Conservation (phyloP, 2,888 invertebrate species). For the Alentia gelatinosa region DNA sequence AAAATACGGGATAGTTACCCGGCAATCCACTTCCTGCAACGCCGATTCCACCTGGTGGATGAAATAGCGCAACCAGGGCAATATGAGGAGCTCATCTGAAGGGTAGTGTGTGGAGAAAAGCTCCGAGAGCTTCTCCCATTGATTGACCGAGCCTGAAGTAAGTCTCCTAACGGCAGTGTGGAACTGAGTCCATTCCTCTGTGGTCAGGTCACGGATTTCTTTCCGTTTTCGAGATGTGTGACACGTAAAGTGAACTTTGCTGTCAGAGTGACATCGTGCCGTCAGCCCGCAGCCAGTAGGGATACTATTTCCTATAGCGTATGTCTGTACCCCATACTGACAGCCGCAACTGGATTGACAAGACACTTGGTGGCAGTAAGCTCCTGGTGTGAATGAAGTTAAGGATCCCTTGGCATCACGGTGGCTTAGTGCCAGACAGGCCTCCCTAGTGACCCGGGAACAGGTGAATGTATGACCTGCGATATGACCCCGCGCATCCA, state of each 20-base stretch:
- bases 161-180: conserved; percentile 74
- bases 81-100: conserved; percentile 71
- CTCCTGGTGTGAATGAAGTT: conserved; percentile 56
- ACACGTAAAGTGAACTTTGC: conserved; percentile 57
- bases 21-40: conserved; percentile 74
- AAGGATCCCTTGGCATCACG: background rate
- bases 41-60: conserved; percentile 73
- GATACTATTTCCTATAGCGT: conserved; percentile 56
- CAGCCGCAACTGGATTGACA: conserved; percentile 76
- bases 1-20: conserved; percentile 78
- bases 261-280: background rate
- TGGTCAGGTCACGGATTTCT: conserved; percentile 75
- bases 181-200: conserved; percentile 72
- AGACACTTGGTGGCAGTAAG: conserved; percentile 71
- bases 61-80: conserved; percentile 78
- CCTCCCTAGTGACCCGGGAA: background rate
- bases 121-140: conserved; percentile 73
- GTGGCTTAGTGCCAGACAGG: background rate
- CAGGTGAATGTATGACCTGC: conserved; percentile 6
- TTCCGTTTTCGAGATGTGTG: conserved; percentile 68
- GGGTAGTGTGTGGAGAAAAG: conserved; percentile 72
- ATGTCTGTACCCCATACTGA: conserved; percentile 70
- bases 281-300: background rate
- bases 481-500: conserved; percentile 67
- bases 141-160: conserved; percentile 69